Evolutionary conservation across 2,888 invertebrate species (phyloP).

Genomic region (Encarsia formosa): DNA sequence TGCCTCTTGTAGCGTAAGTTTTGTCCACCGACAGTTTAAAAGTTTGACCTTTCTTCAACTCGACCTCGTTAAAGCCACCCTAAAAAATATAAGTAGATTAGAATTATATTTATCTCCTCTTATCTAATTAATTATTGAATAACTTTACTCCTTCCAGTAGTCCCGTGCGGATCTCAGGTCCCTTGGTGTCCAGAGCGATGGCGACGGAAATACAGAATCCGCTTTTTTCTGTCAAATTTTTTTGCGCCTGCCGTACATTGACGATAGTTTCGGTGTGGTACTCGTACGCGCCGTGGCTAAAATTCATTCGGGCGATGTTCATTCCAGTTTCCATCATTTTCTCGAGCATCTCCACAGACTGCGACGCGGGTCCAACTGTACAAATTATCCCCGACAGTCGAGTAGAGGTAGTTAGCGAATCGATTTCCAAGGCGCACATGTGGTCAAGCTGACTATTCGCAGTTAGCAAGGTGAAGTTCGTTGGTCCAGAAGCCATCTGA

Average conservation of each 20-base stretch:
- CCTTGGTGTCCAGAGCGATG: conserved; percentile 96
- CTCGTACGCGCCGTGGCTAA: conserved; percentile 94
- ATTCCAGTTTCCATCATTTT: conserved; percentile 96
- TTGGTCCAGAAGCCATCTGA: conserved; percentile 45
- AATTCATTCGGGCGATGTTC: conserved; percentile 94
- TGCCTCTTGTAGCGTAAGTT: conserved; percentile 73
- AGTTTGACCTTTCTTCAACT: conserved; percentile 75
- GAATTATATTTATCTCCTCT: not conserved
- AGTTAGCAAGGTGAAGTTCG: conserved; percentile 35
- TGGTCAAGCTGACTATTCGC: conserved; percentile 73
- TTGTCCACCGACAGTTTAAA: conserved; percentile 84
- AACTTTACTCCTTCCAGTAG: conserved; percentile 82
- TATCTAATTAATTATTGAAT: too few species aligned
- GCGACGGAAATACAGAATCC: conserved; percentile 78
- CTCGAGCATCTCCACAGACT: conserved; percentile 75
- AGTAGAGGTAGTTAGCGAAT: conserved; percentile 80
- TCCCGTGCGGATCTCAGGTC: conserved; percentile 97
- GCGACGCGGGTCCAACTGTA: conserved; percentile 89
- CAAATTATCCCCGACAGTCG: conserved; percentile 97
- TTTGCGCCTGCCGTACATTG: conserved; percentile 81
- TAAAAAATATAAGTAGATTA: conserved; percentile 40
- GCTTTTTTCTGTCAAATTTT: conserved; percentile 69
- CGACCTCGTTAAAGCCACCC: conserved; percentile 87
- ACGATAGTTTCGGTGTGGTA: conserved; percentile 88
- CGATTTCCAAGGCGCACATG: conserved; percentile 90